A percentile compares a stretch with the other conserved stretches of the same genome.
Conservation (phyloP, 2,888 invertebrate genomes). For the Myathropa florea region DNA sequence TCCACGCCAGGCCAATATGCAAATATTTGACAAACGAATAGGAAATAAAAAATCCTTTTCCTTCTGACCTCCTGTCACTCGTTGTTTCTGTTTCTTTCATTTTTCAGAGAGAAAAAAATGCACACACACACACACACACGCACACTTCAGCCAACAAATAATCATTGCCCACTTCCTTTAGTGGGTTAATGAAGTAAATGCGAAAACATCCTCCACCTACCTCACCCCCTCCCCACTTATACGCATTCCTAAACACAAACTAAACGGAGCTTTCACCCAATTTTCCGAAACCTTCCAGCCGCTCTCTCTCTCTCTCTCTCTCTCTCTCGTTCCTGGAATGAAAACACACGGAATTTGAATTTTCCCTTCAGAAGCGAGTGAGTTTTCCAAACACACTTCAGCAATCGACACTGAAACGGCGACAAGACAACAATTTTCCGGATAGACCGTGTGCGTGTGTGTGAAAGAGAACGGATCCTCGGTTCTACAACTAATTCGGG, state of each 20-base stretch:
- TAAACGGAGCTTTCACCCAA: slow-evolving; percentile 61
- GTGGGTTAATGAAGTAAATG: slow-evolving; percentile 40
- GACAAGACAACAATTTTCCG: slow-evolving; percentile 42
- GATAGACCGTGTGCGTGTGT: slow-evolving; percentile 24
- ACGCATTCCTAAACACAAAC: slow-evolving; percentile 30
- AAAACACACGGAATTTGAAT: slow-evolving; percentile 47
- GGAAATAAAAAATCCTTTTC: slow-evolving; percentile 26
- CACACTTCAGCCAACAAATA: slow-evolving; percentile 19
- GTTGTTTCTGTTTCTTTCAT: slow-evolving; percentile 29
- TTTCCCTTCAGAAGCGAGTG: slow-evolving; percentile 24
- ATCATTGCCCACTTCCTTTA: slow-evolving; percentile 33
- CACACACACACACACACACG: neutral
- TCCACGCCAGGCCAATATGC: neutral
- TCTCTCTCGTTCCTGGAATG: slow-evolving; percentile 38
- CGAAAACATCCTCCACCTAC: slow-evolving; percentile 2
- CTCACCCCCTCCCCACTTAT: neutral
- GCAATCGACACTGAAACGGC: slow-evolving; percentile 58
- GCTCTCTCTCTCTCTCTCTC: neutral
- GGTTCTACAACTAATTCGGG: slow-evolving; percentile 27
- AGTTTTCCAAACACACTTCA: slow-evolving; percentile 39
- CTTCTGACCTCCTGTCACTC: neutral
- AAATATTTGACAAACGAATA: slow-evolving; percentile 29
- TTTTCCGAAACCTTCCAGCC: slow-evolving; percentile 44
- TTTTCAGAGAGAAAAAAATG: slow-evolving; percentile 1
- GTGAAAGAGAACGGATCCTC: neutral